These are phyloP conservation scores for Oostethus manadensis DNA, from an alignment of 2,113 vertebrate genomes.

Conservation along the genomic window DNA sequence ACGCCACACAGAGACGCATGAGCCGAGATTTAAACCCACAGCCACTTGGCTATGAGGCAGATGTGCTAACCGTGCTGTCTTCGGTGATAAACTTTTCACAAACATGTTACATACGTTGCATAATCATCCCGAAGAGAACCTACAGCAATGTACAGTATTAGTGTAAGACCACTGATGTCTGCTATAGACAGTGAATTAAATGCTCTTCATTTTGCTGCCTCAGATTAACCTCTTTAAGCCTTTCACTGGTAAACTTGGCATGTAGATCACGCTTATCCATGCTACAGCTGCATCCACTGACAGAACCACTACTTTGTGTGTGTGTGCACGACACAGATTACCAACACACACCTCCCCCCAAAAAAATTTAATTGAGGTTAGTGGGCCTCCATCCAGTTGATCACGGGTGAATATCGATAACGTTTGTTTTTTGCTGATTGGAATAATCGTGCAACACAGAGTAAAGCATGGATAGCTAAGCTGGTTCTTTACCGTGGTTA, in stretches of 20 bases:
- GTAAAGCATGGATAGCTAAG: conserved; percentile 10
- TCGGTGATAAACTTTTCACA: neutral
- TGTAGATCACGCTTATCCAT: conserved; percentile 33
- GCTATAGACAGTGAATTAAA: conserved; percentile 30
- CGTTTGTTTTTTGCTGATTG: conserved; percentile 10
- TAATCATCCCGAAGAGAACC: neutral
- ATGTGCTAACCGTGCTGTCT: no score
- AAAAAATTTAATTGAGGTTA: conserved; percentile 43
- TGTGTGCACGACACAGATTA: conserved; percentile 17
- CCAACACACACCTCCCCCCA: conserved; percentile 4
- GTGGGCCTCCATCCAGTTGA: conserved; percentile 40
- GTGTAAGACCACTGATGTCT: conserved; percentile 5
- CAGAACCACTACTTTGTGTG: conserved; percentile 21
- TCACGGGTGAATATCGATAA: conserved; percentile 37
- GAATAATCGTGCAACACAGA: conserved; percentile 15
- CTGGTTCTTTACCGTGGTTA: conserved; percentile 18
- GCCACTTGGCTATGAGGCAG: no score
- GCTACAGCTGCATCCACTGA: conserved; percentile 21
- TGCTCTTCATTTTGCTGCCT: conserved; percentile 36
- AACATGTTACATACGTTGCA: neutral
- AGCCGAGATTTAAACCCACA: no score
- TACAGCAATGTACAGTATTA: neutral
- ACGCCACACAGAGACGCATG: no score
- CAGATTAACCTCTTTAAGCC: conserved; percentile 50
- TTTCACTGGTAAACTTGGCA: conserved; percentile 37